Evolutionary conservation across 2,113 vertebrate species (phyloP).

Genomic region (Ctenomys sociabilis): DNA sequence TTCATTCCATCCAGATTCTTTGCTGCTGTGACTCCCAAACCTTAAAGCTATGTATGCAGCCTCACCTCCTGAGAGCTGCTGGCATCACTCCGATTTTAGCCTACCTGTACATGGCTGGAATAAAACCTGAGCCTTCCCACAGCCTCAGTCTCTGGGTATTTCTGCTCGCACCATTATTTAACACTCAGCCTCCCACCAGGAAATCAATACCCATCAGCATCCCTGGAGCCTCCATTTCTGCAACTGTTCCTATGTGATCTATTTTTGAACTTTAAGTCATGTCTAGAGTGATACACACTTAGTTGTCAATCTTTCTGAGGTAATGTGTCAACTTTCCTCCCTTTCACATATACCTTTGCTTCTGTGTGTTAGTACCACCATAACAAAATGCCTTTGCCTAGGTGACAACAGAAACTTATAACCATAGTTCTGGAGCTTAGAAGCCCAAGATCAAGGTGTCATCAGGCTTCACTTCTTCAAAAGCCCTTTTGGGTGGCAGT

Average conservation of each 20-base stretch:
- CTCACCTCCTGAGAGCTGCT: background rate
- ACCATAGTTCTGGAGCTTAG: background rate
- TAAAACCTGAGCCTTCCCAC: background rate
- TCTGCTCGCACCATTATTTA: background rate
- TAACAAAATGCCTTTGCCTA: background rate
- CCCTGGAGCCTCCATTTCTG: background rate
- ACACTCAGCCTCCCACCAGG: background rate
- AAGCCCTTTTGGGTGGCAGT: background rate
- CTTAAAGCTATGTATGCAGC: background rate
- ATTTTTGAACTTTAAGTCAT: background rate
- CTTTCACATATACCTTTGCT: background rate
- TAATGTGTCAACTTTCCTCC: background rate
- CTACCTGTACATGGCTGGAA: background rate
- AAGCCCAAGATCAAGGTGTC: background rate
- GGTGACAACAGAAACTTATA: background rate
- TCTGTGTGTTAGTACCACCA: too few relatives aligned
- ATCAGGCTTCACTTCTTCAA: background rate
- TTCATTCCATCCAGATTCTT: background rate
- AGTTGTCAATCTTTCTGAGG: background rate
- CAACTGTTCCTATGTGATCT: too few relatives aligned
- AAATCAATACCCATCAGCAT: background rate
- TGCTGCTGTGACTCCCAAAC: background rate
- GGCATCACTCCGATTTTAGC: background rate
- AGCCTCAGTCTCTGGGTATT: background rate
- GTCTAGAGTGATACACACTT: background rate